Percentiles rank a stretch among this genome's conserved stretches.
These are phyloP conservation scores for Gobionotothen gibberifrons DNA, from an alignment of 2,797 vertebrate genomes.

Conservation along the genomic window DNA sequence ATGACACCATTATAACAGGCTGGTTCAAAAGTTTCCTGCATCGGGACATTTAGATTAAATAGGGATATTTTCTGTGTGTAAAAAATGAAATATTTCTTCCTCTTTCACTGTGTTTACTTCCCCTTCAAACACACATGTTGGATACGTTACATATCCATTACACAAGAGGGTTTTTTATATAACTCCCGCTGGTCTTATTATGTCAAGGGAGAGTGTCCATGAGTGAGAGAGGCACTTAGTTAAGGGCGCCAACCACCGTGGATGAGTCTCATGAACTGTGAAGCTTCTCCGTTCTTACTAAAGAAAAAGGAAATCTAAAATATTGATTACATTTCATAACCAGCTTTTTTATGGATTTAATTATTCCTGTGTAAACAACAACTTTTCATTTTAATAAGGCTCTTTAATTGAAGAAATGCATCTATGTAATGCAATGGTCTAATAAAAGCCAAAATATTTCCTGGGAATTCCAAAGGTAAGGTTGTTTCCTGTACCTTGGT, in stretches of 20 bases:
- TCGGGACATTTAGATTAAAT: background rate
- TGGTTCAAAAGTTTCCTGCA: background rate
- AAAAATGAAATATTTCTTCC: background rate
- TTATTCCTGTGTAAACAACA: background rate
- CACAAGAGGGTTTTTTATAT: slow-evolving; percentile 77
- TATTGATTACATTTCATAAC: background rate
- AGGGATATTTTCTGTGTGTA: background rate
- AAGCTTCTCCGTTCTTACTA: slow-evolving; percentile 14
- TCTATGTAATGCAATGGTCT: background rate
- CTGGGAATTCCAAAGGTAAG: background rate
- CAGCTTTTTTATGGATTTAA: slow-evolving; percentile 5
- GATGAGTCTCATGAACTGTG: background rate
- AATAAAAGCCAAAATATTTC: background rate
- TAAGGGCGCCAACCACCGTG: slow-evolving; percentile 33
- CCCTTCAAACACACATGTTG: slow-evolving; percentile 37
- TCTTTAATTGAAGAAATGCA: background rate
- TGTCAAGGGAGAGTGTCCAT: slow-evolving; percentile 68
- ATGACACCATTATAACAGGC: background rate
- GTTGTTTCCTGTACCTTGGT: background rate
- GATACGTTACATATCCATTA: slow-evolving; percentile 68
- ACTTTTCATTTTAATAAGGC: background rate
- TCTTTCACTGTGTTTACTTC: slow-evolving; percentile 6
- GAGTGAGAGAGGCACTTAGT: slow-evolving; percentile 50
- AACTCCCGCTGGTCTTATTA: slow-evolving; percentile 73
- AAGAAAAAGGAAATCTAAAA: slow-evolving; percentile 20